A percentile compares a stretch with the other conserved stretches of the same genome.
phyloP scores from a whole-genome alignment of 2,888 invertebrate species.

The Lacanobia wlatinum region DNA sequence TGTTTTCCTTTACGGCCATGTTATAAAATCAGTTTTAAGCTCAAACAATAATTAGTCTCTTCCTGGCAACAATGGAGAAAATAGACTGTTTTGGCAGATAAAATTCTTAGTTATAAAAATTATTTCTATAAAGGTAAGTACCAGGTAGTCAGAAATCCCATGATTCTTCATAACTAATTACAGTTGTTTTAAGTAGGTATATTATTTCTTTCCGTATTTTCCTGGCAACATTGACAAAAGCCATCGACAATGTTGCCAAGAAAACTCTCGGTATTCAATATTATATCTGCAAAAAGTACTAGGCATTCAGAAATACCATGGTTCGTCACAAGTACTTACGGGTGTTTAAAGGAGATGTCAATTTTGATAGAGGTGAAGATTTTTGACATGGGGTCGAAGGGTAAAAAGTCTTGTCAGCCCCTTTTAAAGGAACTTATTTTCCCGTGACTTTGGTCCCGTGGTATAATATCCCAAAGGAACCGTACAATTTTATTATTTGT shows the following conservation, averaged over 20 bases:
- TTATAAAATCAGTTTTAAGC: not conserved
- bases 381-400: constrained; percentile 9
- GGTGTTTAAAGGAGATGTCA: not conserved
- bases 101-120: not conserved
- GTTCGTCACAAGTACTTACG: not conserved
- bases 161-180: too few species aligned
- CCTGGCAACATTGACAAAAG: not conserved
- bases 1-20: not conserved
- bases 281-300: too few species aligned
- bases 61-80: not conserved
- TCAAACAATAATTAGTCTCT: too few species aligned
- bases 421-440: not conserved
- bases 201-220: not conserved
- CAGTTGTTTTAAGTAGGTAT: not conserved
- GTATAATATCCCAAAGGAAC: not conserved
- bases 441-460: too few species aligned
- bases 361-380: constrained; percentile 13
- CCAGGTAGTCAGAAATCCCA: not conserved
- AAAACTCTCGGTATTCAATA: too few species aligned
- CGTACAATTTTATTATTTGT: not conserved
- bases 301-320: not conserved
- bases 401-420: not conserved
- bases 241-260: too few species aligned
- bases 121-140: not conserved
- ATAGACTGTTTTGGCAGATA: not conserved